Evolutionary conservation across 2,113 vertebrate species (phyloP), one percentile per base, ranked within the genome.

Genomic region (Isichthys henryi): DNA sequence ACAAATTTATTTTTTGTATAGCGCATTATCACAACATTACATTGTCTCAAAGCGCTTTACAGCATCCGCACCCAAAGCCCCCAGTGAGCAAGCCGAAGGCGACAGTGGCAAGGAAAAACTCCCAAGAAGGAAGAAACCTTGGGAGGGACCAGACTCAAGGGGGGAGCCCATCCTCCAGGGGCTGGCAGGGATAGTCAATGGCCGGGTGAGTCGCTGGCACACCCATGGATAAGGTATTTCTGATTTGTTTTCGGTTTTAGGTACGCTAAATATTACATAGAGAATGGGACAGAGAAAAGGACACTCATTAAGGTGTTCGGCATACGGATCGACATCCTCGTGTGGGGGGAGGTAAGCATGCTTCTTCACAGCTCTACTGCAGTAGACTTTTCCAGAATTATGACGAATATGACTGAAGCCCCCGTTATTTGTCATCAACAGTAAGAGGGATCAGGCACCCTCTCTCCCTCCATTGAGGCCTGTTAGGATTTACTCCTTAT

Each of bases 231-330:
- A 48, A 27, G 46, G 39, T 19, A 3, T 74, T 35, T 11, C 31
- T 53, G 3, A 21, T 19, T 89, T 13, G 9, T 11, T 85, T 19
- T 89, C 8, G 88, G 19, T 93, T 91, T 89, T 53, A 96, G 98
- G 91, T 97, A 96, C n/a, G 98, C 97, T 89, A 97, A 96, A 90
- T 94, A 98, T 94, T 99, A 97, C 15, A 89, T 92, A 91, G 97
- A 98, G 82, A 89, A 95, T 0, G 94, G 90, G 0, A 86, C 45
- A 43, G 93, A 95, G 21, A 96, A 94, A 90, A 96, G 98, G 90
- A 97, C 96, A 0, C 96, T 99, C 52, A 96, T 97, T 91, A 99
- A 99, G 91, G 97, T 99, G 92, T 99, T 97, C 90, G 98, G 98
- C 91, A 96, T 99, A 93, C 96, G 96, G 77, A 94, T 99, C 0